Conservation (phyloP, 1,140 invertebrate species). For the Stenopsyche tienmushanensis region DNA sequence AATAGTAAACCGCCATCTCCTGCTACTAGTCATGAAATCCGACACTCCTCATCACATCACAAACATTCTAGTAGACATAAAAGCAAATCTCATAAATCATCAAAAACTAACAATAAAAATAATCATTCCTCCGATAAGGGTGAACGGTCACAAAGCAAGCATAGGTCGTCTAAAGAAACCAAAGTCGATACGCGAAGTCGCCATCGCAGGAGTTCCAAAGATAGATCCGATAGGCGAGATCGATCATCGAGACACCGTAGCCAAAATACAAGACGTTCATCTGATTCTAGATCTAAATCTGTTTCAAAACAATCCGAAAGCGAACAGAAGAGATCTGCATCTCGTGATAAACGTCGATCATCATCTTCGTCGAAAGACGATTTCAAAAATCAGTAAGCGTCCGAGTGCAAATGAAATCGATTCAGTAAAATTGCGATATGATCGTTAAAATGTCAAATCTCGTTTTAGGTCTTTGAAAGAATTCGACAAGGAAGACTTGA, state of each 20-base stretch:
- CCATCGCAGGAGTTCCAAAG: constrained; percentile 46
- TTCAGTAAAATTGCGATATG: not conserved
- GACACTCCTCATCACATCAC: constrained; percentile 29
- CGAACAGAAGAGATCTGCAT: constrained; percentile 45
- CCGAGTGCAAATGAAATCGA: not conserved
- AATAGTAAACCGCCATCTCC: constrained; percentile 43
- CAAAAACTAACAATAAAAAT: constrained; percentile 43
- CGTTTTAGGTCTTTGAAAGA: constrained; percentile 8
- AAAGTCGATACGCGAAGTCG: constrained; percentile 43
- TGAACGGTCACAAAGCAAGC: constrained; percentile 46
- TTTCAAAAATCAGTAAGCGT: not conserved
- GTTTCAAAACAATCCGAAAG: constrained; percentile 34
- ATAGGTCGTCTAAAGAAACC: constrained; percentile 43
- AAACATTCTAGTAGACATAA: constrained; percentile 41
- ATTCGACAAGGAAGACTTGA: not conserved
- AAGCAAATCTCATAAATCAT: constrained; percentile 37
- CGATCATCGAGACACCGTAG: constrained; percentile 11
- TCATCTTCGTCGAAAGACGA: not conserved
- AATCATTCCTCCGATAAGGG: constrained; percentile 45
- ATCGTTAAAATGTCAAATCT: not conserved
- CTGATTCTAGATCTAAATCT: constrained; percentile 35
- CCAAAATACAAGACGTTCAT: constrained; percentile 22
- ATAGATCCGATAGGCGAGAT: constrained; percentile 43
- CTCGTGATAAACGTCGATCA: constrained; percentile 42
- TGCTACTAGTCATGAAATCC: constrained; percentile 3